Evolutionary conservation across 2,888 invertebrate genomes (phyloP).

Genomic region (Xylota segnis): DNA sequence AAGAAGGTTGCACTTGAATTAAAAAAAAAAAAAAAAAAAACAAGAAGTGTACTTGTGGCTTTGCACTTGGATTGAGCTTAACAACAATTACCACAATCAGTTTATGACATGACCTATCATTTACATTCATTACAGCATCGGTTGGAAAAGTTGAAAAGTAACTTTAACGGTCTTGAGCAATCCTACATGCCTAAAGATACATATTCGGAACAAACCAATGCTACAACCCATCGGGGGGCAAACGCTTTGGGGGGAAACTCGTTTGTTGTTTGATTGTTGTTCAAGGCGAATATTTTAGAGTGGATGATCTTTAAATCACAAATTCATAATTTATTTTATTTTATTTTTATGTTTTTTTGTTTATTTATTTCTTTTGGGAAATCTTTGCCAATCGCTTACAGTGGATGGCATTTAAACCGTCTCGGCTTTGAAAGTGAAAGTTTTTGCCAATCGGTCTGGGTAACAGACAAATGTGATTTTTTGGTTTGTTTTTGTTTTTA

Average conservation of each 20-base stretch:
- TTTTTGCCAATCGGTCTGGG: background rate
- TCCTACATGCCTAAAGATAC: background rate
- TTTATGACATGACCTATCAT: slow-evolving; percentile 47
- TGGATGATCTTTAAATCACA: slow-evolving; percentile 29
- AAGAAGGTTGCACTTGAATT: slow-evolving; percentile 7
- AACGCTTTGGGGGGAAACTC: slow-evolving; percentile 7
- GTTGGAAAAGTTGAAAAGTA: slow-evolving; percentile 41
- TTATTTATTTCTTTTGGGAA: slow-evolving; percentile 7
- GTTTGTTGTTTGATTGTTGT: slow-evolving; percentile 36
- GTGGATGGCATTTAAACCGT: slow-evolving; percentile 16
- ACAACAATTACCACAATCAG: slow-evolving; percentile 34
- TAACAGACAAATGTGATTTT: background rate
- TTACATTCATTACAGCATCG: slow-evolving; percentile 24
- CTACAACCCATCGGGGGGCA: background rate
- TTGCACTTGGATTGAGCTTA: slow-evolving; percentile 13
- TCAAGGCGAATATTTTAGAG: slow-evolving; percentile 32
- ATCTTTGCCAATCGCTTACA: slow-evolving; percentile 4
- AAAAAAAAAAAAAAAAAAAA: too few species aligned
- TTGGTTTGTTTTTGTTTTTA: background rate
- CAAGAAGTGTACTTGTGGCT: background rate
- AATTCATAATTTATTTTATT: slow-evolving; percentile 22
- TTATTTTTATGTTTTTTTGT: background rate
- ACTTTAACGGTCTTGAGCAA: background rate
- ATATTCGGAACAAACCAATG: background rate
- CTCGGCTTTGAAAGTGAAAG: slow-evolving; percentile 10